Percentiles rank a stretch among this genome's conserved stretches.
Conservation (phyloP, 2,888 invertebrate species). For the Rhagonycha lutea region DNA sequence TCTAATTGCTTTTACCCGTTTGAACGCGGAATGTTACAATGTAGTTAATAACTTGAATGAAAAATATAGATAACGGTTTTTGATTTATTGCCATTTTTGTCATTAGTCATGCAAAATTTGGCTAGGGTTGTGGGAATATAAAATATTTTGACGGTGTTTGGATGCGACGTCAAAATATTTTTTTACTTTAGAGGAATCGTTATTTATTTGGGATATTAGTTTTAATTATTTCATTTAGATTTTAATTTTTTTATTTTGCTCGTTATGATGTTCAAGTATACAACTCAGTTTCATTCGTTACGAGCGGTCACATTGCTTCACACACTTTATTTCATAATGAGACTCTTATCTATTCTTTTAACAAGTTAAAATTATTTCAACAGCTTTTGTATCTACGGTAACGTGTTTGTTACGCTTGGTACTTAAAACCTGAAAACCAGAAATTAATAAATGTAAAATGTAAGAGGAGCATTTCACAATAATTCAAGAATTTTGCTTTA, state of each 20-base stretch:
- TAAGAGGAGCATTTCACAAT: no score
- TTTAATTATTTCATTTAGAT: not conserved
- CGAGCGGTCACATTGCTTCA: no score
- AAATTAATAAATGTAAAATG: no score
- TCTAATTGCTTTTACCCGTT: constrained; percentile 19
- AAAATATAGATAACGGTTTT: constrained; percentile 25
- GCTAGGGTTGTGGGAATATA: not conserved
- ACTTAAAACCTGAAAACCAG: not conserved
- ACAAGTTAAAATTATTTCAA: not conserved
- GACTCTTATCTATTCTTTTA: not conserved
- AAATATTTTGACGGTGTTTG: not conserved
- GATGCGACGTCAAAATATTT: not conserved
- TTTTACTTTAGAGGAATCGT: not conserved
- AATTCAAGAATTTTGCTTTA: not conserved
- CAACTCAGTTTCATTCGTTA: not conserved
- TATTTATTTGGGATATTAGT: not conserved
- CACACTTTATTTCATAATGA: not conserved
- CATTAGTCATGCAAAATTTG: constrained; percentile 16
- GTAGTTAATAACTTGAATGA: constrained; percentile 29
- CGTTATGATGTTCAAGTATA: not conserved
- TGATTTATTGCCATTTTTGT: constrained; percentile 25
- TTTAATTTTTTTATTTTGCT: not conserved
- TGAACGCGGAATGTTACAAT: constrained; percentile 9
- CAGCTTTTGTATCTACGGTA: not conserved
- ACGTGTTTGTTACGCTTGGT: not conserved